Evolutionary conservation across 2,113 vertebrate genomes (phyloP), one percentile per base, ranked within the genome.

Genomic region (Mobula birostris): DNA sequence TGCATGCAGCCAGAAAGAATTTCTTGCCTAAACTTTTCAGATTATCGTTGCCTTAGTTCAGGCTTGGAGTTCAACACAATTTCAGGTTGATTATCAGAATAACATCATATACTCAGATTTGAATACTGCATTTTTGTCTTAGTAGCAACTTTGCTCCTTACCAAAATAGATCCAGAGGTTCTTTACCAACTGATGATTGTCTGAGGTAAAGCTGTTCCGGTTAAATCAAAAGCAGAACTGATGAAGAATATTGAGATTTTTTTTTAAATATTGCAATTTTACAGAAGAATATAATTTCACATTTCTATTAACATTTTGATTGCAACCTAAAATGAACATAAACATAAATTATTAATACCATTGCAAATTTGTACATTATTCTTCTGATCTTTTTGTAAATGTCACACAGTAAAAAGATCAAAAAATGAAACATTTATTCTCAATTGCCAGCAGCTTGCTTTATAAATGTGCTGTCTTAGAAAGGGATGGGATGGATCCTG

Each of bases 361-460:
- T 66, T 63, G 12, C 19, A 66, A 88, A 88, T 88, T n/a, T 27
- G 58, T 66, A 88, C 14, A 63, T 66, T 32, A 88, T 63, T 88
- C 85, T 66, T 88, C 85, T 88, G 61, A 66, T 61, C 85, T 88
- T 32, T 29, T 74, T 88, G 58, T n/a, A 88, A 88, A 88, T 88
- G 85, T 88, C 85, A 88, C 58, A 66, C 85, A n/a, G 58, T 5
- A 88, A 66, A 12, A 32, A 17, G 21, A 82, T 63, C 58, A 63
- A 2, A 66, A 66, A 88, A 88, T 74, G 61, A 61, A n/a, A n/a
- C 27, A 63, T 66, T 61, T 14, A 32, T 66, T 27, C 56, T 85
- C 82, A 11, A 8, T 48, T 11, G 80, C 9, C 48, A 87, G 29
- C 8, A 87, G 29, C 56, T 11, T 58, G 83, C 24, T 9, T 27